Base-by-base conservation (phyloP, 2,113 vertebrate species). In the Copsychus sechellarum region DNA sequence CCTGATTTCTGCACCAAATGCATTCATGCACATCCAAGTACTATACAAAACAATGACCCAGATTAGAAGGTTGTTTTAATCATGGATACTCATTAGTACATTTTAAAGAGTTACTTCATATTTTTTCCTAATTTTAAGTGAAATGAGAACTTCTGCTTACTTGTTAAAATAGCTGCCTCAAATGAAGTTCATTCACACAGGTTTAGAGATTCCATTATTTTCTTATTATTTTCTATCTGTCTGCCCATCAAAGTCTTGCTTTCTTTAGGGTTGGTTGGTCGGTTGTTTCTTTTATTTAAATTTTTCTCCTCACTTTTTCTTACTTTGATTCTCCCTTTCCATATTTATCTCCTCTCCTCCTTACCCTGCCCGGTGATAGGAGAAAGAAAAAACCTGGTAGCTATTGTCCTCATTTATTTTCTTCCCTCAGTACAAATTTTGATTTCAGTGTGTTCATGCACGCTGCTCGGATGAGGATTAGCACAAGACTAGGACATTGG, bases 41-140 rank as follows among this genome's bases (percentile, higher is more conserved):
- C 40, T 69, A 47, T 29, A 64, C 45, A 70, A 58, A 94, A 92
- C 56, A 90, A 69, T 91, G 92, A 92, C 79, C 94, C 95, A 86
- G 69, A 91, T 93, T 91, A 83, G 51, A 60, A 91, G 65, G 33
- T 92, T 67, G 28, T 71, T 94, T 96, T 74, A 86, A 85, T 90
- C 72, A 70, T 72, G 31, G 54, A 20, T 79, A 36, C 47, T 91
- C 50, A 40, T 73, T 58, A 77, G 42, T 78, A 58, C 19, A 38
- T 91, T 90, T 91, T 80, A 56, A 86, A 83, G 16, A 73, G 40
- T 86, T 90, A 72, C 17, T 88, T 64, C 11, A 36, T 25, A 36
- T 77, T 70, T 95, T 60, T 24, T 56, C 43, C 24, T 45, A 74
- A 81, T 89, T 86, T 78, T 56, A 88, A 73, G 38, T 71, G 40